A percentile compares a stretch with the other conserved stretches of the same genome.
phyloP scores from a whole-genome alignment of 2,888 invertebrate genomes.

The Taphrorychus bicolor region DNA sequence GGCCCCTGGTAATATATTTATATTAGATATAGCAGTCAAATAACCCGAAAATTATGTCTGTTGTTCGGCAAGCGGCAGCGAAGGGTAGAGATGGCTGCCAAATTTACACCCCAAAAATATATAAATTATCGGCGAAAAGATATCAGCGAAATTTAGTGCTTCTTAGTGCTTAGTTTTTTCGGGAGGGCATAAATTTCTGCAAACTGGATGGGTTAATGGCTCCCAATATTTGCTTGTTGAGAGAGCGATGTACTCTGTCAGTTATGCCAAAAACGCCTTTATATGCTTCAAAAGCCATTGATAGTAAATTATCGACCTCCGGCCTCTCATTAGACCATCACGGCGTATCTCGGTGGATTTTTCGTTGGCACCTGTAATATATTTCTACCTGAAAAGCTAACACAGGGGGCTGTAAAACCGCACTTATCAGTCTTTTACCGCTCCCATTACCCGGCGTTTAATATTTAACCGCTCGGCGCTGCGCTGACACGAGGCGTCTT shows the following conservation, averaged over 20 bases:
- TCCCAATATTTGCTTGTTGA: slow-evolving; percentile 38
- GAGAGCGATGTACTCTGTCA: neutral
- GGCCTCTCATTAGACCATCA: slow-evolving; percentile 1
- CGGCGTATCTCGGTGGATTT: slow-evolving; percentile 1
- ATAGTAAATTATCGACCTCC: neutral
- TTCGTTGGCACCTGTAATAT: slow-evolving; percentile 27
- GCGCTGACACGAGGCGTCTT: slow-evolving; percentile 47
- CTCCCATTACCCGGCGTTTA: slow-evolving; percentile 42
- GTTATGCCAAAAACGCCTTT: no score
- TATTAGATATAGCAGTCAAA: slow-evolving; percentile 41
- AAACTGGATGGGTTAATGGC: slow-evolving; percentile 39
- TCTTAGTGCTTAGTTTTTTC: slow-evolving; percentile 41
- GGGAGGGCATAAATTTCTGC: slow-evolving; percentile 35
- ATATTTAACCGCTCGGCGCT: slow-evolving; percentile 41
- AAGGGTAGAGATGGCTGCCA: slow-evolving; percentile 39
- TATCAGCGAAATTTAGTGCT: slow-evolving; percentile 41
- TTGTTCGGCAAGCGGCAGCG: slow-evolving; percentile 35
- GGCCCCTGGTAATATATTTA: slow-evolving; percentile 33
- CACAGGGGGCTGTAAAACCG: slow-evolving; percentile 40
- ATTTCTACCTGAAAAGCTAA: slow-evolving; percentile 33
- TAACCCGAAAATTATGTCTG: slow-evolving; percentile 37
- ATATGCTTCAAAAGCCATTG: no score
- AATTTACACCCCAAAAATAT: slow-evolving; percentile 42
- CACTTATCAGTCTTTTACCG: slow-evolving; percentile 45
- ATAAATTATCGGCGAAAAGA: slow-evolving; percentile 41